These are phyloP conservation scores for Congeria kusceri DNA, from an alignment of 2,888 invertebrate genomes.

Conservation along the genomic window DNA sequence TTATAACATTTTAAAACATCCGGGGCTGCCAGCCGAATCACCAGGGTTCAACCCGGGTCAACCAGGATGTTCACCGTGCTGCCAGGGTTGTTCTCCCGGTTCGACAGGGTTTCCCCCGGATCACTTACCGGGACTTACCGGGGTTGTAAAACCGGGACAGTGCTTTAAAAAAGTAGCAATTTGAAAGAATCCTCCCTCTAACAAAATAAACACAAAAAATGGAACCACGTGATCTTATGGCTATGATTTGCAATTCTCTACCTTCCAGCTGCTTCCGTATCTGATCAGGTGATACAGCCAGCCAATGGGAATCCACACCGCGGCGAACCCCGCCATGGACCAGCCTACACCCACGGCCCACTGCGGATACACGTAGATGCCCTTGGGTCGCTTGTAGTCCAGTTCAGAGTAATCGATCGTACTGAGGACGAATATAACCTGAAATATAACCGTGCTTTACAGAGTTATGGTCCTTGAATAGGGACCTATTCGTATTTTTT, in stretches of 20 bases:
- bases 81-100: too few relatives aligned
- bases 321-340: constrained; percentile 79
- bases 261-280: constrained; percentile 65
- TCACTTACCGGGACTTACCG: too few relatives aligned
- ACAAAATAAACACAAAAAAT: not conserved
- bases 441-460: constrained; percentile 16
- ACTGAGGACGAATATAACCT: constrained; percentile 82
- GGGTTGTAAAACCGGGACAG: too few relatives aligned
- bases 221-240: too few relatives aligned
- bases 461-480: not conserved
- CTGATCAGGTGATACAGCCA: constrained; percentile 77
- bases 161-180: too few relatives aligned
- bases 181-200: too few relatives aligned
- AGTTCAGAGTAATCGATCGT: constrained; percentile 82
- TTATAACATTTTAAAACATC: too few relatives aligned
- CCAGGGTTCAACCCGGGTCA: too few relatives aligned
- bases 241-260: too few relatives aligned
- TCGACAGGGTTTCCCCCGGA: too few relatives aligned
- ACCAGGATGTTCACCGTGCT: too few relatives aligned
- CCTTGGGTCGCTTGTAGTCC: constrained; percentile 84
- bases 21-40: too few relatives aligned
- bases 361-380: constrained; percentile 85
- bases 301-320: constrained; percentile 81
- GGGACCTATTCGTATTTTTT: not conserved
- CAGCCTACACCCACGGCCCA: constrained; percentile 85